Evolutionary conservation across 1,140 invertebrate species (phyloP).

Genomic region (Zaprionus tsacasi): DNA sequence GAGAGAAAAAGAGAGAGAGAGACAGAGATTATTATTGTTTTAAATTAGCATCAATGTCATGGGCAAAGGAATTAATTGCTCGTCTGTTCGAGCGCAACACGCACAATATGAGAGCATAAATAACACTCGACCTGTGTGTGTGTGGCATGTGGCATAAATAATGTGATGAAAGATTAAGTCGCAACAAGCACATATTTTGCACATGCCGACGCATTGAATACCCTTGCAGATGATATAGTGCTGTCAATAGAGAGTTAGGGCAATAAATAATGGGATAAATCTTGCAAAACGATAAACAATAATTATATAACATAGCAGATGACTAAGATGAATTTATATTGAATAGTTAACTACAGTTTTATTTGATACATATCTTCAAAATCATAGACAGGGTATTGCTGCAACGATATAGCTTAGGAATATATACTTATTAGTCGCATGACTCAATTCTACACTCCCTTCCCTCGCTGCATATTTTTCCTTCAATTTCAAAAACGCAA

Average conservation of each 20-base stretch:
- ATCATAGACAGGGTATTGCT: too few relatives aligned
- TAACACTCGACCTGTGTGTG: slow-evolving; percentile 1
- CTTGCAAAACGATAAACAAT: neutral
- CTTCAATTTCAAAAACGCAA: neutral
- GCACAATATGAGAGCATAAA: slow-evolving; percentile 37
- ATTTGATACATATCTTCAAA: too few relatives aligned
- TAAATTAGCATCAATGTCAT: slow-evolving; percentile 81
- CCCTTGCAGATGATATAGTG: neutral
- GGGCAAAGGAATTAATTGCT: slow-evolving; percentile 71
- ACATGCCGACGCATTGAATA: neutral
- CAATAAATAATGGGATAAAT: neutral
- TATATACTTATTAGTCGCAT: neutral
- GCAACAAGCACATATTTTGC: neutral
- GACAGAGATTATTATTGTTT: slow-evolving; percentile 68
- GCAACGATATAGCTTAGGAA: neutral
- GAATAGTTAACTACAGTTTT: too few relatives aligned
- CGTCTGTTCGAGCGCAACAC: slow-evolving; percentile 37
- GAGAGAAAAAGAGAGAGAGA: slow-evolving; percentile 19
- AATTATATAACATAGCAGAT: neutral
- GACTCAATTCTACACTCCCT: neutral
- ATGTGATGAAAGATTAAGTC: slow-evolving; percentile 22
- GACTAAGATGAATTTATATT: too few relatives aligned
- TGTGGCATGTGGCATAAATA: slow-evolving; percentile 22
- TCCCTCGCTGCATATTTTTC: neutral
- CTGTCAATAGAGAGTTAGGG: neutral